Conservation (phyloP, 2,888 invertebrate genomes). For the Lasioglossum figueresi region DNA sequence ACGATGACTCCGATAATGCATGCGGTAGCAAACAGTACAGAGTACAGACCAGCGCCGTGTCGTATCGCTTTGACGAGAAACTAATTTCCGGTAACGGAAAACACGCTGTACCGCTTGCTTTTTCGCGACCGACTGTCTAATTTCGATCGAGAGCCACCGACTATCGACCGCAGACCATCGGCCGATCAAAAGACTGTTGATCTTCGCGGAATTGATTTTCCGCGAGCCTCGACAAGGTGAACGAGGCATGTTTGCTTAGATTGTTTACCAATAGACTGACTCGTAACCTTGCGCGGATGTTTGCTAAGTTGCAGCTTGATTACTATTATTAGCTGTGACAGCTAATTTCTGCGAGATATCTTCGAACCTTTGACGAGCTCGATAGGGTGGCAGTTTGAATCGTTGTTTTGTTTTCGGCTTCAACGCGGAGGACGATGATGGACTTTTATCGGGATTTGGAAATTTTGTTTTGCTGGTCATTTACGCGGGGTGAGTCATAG, state of each 20-base stretch:
- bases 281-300: not conserved
- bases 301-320: not conserved
- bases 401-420: no score
- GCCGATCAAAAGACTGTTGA: not conserved
- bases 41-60: not conserved
- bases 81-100: constrained; percentile 11
- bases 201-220: not conserved
- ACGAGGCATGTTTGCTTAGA: not conserved
- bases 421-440: not conserved
- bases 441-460: not conserved
- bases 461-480: not conserved
- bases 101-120: not conserved
- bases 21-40: constrained; percentile 3
- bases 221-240: not conserved
- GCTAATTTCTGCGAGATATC: not conserved
- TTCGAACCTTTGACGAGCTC: not conserved
- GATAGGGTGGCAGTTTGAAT: not conserved
- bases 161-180: not conserved
- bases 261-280: not conserved
- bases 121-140: not conserved
- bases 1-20: constrained; percentile 31
- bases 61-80: not conserved
- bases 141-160: not conserved
- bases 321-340: not conserved
- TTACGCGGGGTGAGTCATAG: not conserved